phyloP scores from a whole-genome alignment of 2,888 invertebrate species.

The Antheraea yamamai region DNA sequence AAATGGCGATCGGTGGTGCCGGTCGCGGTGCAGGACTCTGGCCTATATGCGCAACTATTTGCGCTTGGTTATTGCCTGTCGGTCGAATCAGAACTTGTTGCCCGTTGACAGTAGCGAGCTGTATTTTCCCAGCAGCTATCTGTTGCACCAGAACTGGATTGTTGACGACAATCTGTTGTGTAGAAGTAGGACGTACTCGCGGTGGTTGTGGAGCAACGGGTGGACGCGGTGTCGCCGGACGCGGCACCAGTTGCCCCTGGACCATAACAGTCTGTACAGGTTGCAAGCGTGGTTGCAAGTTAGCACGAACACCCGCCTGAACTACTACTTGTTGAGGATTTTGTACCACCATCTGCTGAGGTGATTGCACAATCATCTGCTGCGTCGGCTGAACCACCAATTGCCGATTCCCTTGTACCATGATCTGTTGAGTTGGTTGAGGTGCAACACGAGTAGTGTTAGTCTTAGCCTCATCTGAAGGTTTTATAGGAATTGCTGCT shows the following conservation, averaged over 20 bases:
- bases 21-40: constrained; percentile 63
- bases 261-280: constrained; percentile 68
- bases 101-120: constrained; percentile 91
- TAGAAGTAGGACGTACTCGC: constrained; percentile 57
- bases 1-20: constrained; percentile 34
- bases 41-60: constrained; percentile 88
- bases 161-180: constrained; percentile 89
- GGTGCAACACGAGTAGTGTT: constrained; percentile 31
- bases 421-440: constrained; percentile 46
- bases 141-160: constrained; percentile 90
- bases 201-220: constrained; percentile 43
- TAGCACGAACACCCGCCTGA: constrained; percentile 48
- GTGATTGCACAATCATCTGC: constrained; percentile 52
- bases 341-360: constrained; percentile 55
- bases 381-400: constrained; percentile 61
- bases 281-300: constrained; percentile 47
- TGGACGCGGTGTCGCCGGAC: constrained; percentile 45
- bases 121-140: constrained; percentile 90
- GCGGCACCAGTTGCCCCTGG: constrained; percentile 54
- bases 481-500: constrained; percentile 28
- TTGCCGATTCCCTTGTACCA: constrained; percentile 57
- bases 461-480: constrained; percentile 33
- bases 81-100: constrained; percentile 92
- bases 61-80: constrained; percentile 89
- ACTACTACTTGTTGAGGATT: constrained; percentile 47